A percentile compares a stretch with the other conserved stretches of the same genome.
These are phyloP conservation scores for Leptopilina myrica DNA, from an alignment of 2,888 invertebrate genomes.

Conservation along the genomic window DNA sequence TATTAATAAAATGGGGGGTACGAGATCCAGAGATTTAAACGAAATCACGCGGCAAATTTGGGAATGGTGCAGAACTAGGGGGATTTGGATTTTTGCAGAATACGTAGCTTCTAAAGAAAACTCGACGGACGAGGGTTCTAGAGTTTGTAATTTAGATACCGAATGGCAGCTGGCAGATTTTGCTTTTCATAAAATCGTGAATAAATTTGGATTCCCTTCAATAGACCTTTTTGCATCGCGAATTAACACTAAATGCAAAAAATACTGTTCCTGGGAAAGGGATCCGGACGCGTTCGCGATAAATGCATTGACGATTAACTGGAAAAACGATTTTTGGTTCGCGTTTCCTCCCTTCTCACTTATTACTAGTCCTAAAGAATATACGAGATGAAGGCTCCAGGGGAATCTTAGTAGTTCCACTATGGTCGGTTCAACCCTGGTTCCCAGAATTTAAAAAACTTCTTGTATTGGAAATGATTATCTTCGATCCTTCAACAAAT, in stretches of 20 bases:
- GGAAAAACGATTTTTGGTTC: slow-evolving; percentile 2
- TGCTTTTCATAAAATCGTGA: not conserved
- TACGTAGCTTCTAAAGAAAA: not conserved
- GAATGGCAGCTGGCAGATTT: not conserved
- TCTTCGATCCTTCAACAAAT: slow-evolving; percentile 41
- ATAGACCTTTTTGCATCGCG: slow-evolving; percentile 11
- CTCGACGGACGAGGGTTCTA: not conserved
- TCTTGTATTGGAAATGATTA: not conserved
- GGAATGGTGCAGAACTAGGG: not conserved
- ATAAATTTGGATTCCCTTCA: slow-evolving; percentile 5
- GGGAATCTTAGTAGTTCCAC: slow-evolving; percentile 9
- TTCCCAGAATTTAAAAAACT: not conserved
- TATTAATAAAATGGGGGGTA: slow-evolving; percentile 16
- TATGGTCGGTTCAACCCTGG: slow-evolving; percentile 2
- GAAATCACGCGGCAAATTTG: slow-evolving; percentile 7
- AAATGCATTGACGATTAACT: slow-evolving; percentile 27
- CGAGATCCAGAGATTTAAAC: not conserved
- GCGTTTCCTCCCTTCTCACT: slow-evolving; percentile 7
- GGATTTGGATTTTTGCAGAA: not conserved
- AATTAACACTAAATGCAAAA: no score
- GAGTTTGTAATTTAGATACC: slow-evolving; percentile 8
- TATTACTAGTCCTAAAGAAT: not conserved
- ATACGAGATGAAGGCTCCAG: not conserved
- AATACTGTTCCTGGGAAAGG: no score
- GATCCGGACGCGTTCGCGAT: slow-evolving; percentile 18